A percentile compares a stretch with the other conserved stretches of the same genome.
These are phyloP conservation scores for Carassius gibelio DNA, from an alignment of 2,113 vertebrate species.

Conservation along the genomic window DNA sequence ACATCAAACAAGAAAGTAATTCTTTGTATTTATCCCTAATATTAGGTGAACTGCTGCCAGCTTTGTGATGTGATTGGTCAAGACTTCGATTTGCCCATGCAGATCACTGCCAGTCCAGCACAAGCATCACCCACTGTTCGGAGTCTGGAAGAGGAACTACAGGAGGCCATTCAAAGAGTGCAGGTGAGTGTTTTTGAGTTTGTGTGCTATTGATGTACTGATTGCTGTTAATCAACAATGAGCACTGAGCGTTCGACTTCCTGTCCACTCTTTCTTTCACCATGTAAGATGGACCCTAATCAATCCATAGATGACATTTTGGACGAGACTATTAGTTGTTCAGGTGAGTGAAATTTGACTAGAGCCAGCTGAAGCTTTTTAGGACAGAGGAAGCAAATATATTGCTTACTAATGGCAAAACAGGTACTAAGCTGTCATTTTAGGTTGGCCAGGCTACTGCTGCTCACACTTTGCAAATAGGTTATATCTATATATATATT, in stretches of 20 bases:
- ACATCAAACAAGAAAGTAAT: neutral
- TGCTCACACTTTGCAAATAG: neutral
- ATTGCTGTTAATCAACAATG: slow-evolving; percentile 18
- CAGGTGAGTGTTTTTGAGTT: slow-evolving; percentile 72
- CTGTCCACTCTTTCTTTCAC: slow-evolving; percentile 35
- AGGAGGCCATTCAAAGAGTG: slow-evolving; percentile 88
- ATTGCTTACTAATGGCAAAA: neutral
- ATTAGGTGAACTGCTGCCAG: slow-evolving; percentile 74
- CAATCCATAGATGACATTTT: slow-evolving; percentile 87
- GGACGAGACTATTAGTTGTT: slow-evolving; percentile 74
- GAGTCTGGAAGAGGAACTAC: slow-evolving; percentile 87
- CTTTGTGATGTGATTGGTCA: slow-evolving; percentile 78
- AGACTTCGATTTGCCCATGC: slow-evolving; percentile 82
- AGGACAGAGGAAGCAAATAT: neutral
- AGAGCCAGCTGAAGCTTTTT: neutral
- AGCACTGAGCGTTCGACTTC: neutral
- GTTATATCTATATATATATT: too few species aligned
- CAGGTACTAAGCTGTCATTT: neutral
- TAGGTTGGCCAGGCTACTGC: neutral
- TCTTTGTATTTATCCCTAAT: slow-evolving; percentile 20
- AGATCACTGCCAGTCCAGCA: slow-evolving; percentile 82
- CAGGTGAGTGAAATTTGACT: slow-evolving; percentile 69
- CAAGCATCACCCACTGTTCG: slow-evolving; percentile 69
- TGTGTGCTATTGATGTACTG: slow-evolving; percentile 33
- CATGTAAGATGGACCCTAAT: slow-evolving; percentile 80